Evolutionary conservation across 1,140 invertebrate genomes (phyloP), one percentile per base, ranked within the genome.

Genomic region (Drosophila carrolli): DNA sequence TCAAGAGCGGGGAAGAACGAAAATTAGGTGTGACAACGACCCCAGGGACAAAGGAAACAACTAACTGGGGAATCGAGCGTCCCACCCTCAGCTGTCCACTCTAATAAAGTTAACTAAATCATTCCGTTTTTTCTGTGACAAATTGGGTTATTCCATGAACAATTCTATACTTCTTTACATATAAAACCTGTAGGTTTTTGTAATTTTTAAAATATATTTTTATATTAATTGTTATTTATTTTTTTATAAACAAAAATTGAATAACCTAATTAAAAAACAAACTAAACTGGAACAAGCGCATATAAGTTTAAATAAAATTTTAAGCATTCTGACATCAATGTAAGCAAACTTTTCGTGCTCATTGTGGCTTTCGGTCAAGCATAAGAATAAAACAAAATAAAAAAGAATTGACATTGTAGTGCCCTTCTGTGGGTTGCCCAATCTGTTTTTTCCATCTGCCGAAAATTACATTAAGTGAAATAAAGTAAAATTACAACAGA

Each of bases 381-480:
- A 16, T 23, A 63, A 60, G 0, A 10, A 16, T 35, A 44, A 44
- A 44, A 58, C 11, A 58, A 43, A 50, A 40, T 32, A 59, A 62
- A 13, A 56, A 48, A 43, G 43, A 76, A 58, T 76, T 77, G 74
- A 76, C 74, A 60, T 76, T 76, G 72, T 48, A 23, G 56, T 76
- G 74, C 55, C 74, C 73, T 67, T 57, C 51, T 63, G 37, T 16
- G 6, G 59, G 11, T 70, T 37, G 23, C 27, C 60, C 59, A 32
- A 62, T 66, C 43, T 62, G 43, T 50, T 13, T 19, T 41, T 41
- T 66, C 41, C 43, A 46, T 59, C 56, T 13, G 43, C 5, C 56
- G 40, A 47, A 58, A 59, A 47, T 59, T 48, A 59, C 57, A 48
- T 32, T 44, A 47, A 48, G 19, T 48, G 38, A 71, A 71, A 57